Percentiles rank a stretch among this genome's conserved stretches.
Evolutionary conservation across 2,888 invertebrate genomes (phyloP).

Genomic region (Macropis europaea): DNA sequence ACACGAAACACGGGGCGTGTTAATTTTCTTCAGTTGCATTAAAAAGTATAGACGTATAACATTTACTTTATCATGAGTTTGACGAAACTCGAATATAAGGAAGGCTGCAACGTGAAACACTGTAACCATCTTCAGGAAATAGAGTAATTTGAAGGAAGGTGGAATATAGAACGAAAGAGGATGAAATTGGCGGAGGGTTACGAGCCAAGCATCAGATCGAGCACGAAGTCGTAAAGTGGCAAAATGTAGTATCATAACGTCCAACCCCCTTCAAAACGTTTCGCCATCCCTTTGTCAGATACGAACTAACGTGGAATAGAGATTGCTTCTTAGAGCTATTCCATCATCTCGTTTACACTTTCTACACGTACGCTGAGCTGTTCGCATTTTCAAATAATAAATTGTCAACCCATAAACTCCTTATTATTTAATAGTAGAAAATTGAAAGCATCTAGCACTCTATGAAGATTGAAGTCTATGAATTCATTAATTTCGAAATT

Average conservation of each 20-base stretch:
- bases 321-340: conserved; percentile 24
- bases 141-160: conserved; percentile 37
- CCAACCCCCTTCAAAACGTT: conserved; percentile 39
- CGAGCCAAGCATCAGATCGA: conserved; percentile 39
- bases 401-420: no score
- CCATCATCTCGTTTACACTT: not conserved
- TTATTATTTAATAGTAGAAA: no score
- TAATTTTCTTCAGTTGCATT: no score
- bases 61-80: conserved; percentile 5
- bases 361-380: not conserved
- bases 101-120: not conserved
- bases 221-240: conserved; percentile 63
- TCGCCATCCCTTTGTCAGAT: conserved; percentile 21
- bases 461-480: no score
- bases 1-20: no score
- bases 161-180: conserved; percentile 9
- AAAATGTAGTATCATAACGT: conserved; percentile 64
- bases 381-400: not conserved
- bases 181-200: conserved; percentile 23
- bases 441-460: no score
- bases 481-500: no score
- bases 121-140: conserved; percentile 40
- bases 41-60: not conserved
- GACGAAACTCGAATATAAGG: not conserved
- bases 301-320: conserved; percentile 22